Evolutionary conservation across 2,888 invertebrate species (phyloP), one percentile per base, ranked within the genome.

Genomic region (Mesorhabditis belari): DNA sequence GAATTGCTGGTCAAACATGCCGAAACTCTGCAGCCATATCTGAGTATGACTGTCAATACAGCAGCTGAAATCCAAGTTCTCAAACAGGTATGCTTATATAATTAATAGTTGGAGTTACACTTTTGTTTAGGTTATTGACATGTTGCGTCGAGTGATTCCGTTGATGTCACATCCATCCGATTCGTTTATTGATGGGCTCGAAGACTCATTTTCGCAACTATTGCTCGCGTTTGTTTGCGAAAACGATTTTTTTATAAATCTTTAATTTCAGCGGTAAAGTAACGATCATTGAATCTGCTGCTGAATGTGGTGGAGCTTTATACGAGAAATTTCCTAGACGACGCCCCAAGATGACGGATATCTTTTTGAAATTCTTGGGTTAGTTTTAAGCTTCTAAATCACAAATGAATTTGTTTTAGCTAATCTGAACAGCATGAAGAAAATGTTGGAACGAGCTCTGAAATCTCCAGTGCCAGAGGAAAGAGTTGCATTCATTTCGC

Each of bases 121-220:
- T 3, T 61, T 65, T 6, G 69, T 61, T 53, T 67, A 80, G 66
- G 77, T 80, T 49, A 73, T 81, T 50, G 87, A 88, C 69, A 93
- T 92, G 64, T 83, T 94, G 69, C 92, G 92, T 83, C 84, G 92
- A 64, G 91, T 96, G 29, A 92, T 99, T 57, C 98, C 98, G 0
- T 84, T 98, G 61, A 92, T 99, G 87, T 93, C 94, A 81, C 95
- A 98, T 85, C 96, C 98, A 0, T 92, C 93, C 82, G 93, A 95
- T 82, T 89, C 90, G 68, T 95, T 98, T 85, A 86, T 98, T 73
- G 90, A 91, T 12, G 91, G 93, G 77, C 85, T 60, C 2, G 58
- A 60, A 25, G 51, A 59, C 44, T 50, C 55, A 24, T 55, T 59
- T 2, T 49, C 50, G 25, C n/a, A 44, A 9, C 51, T 73, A 23